phyloP scores from a whole-genome alignment of 2,888 invertebrate genomes.

The Cataglyphis rosenhaueri region DNA sequence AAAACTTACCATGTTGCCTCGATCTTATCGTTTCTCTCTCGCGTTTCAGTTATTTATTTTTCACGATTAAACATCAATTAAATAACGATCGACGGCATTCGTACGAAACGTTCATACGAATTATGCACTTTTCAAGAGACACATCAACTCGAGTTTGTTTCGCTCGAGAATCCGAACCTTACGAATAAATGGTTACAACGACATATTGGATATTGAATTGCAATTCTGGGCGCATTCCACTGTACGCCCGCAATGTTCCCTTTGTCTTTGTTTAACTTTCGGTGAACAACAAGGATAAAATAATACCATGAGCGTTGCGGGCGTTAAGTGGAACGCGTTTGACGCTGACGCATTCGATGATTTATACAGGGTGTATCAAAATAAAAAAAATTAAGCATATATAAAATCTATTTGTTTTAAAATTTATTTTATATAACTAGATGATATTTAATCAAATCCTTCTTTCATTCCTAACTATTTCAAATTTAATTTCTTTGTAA shows the following conservation, averaged over 20 bases:
- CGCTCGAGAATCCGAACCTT: background rate
- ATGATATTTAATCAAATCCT: background rate
- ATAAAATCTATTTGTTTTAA: slow-evolving; percentile 24
- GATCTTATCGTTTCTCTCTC: background rate
- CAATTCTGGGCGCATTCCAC: no score
- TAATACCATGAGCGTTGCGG: no score
- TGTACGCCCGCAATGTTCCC: no score
- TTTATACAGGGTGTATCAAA: background rate
- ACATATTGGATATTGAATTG: background rate
- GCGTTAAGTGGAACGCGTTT: background rate
- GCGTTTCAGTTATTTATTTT: slow-evolving; percentile 6
- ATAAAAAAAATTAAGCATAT: background rate
- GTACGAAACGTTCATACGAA: background rate
- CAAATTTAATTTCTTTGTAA: slow-evolving; percentile 1
- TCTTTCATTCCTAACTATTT: background rate
- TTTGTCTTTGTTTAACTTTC: no score
- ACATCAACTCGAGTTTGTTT: background rate
- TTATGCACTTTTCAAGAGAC: background rate
- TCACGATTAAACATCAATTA: slow-evolving; percentile 8
- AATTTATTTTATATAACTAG: background rate
- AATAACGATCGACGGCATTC: background rate
- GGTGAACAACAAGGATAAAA: no score
- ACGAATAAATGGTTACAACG: background rate
- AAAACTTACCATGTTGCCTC: slow-evolving; percentile 34
- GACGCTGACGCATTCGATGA: background rate